Evolutionary conservation across 2,888 invertebrate genomes (phyloP).

Genomic region (Hirtodrosophila confusa): DNA sequence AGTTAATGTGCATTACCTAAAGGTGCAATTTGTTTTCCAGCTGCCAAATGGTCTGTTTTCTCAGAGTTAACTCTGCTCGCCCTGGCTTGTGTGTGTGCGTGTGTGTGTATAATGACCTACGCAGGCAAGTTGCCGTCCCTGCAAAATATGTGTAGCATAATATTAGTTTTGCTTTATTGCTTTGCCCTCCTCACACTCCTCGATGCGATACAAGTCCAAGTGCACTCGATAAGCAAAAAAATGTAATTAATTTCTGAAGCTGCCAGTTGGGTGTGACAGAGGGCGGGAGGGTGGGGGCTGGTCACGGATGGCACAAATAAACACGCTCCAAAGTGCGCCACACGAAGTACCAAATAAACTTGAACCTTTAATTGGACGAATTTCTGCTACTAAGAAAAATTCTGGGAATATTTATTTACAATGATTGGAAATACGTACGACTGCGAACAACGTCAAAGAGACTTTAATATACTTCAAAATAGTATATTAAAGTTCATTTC

Average conservation of each 20-base stretch:
- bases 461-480: too few relatives aligned
- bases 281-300: too few relatives aligned
- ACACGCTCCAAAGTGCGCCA: slow-evolving; percentile 1
- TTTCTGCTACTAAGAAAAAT: not conserved
- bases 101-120: slow-evolving; percentile 30
- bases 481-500: too few relatives aligned
- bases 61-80: slow-evolving; percentile 7
- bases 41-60: slow-evolving; percentile 26
- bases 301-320: not conserved
- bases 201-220: slow-evolving; percentile 16
- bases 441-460: too few relatives aligned
- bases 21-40: slow-evolving; percentile 65
- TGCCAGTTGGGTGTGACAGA: slow-evolving; percentile 2
- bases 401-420: too few relatives aligned
- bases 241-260: slow-evolving; percentile 60
- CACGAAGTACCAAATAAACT: slow-evolving; percentile 23
- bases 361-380: slow-evolving; percentile 15
- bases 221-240: slow-evolving; percentile 46
- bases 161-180: slow-evolving; percentile 47
- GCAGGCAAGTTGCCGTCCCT: slow-evolving; percentile 25
- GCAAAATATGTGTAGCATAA: slow-evolving; percentile 24
- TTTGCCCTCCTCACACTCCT: not conserved
- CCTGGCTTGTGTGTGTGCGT: slow-evolving; percentile 6
- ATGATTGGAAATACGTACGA: too few relatives aligned
- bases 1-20: slow-evolving; percentile 55